Conservation (phyloP, 2,888 invertebrate species). For the Galerucella calmariensis region DNA sequence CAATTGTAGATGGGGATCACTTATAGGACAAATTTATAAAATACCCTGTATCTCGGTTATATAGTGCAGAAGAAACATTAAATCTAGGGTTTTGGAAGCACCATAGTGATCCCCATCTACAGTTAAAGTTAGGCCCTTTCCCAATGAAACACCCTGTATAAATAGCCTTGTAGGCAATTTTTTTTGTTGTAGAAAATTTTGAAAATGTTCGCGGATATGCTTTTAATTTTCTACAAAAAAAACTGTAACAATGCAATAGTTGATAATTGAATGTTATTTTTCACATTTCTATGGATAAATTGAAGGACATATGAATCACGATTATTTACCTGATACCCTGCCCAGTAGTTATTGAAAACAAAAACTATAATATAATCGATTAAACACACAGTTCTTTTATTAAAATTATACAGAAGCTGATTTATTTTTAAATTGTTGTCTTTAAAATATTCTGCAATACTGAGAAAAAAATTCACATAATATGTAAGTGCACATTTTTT, state of each 20-base stretch:
- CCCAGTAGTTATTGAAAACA: not conserved
- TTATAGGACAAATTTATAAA: too few relatives aligned
- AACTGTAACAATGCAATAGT: not conserved
- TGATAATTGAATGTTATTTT: not conserved
- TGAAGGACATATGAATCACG: slow-evolving; percentile 1
- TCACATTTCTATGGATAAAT: not conserved
- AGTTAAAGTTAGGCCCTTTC: too few relatives aligned
- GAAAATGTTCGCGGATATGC: not conserved
- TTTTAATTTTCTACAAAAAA: not conserved
- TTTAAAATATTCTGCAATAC: too few relatives aligned
- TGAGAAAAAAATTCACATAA: too few relatives aligned
- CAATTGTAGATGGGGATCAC: too few relatives aligned
- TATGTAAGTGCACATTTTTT: too few relatives aligned
- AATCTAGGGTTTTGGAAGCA: too few relatives aligned
- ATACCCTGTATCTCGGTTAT: too few relatives aligned
- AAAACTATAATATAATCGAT: not conserved
- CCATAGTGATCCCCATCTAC: too few relatives aligned
- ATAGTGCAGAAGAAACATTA: too few relatives aligned
- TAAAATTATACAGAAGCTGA: not conserved
- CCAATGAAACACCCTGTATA: too few relatives aligned
- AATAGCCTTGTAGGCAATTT: not conserved
- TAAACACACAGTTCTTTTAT: slow-evolving; percentile 1
- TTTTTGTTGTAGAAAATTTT: not conserved
- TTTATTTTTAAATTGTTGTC: too few relatives aligned
- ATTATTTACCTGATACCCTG: not conserved